phyloP scores from a whole-genome alignment of 2,888 invertebrate species.

The Diaprepes abbreviatus region DNA sequence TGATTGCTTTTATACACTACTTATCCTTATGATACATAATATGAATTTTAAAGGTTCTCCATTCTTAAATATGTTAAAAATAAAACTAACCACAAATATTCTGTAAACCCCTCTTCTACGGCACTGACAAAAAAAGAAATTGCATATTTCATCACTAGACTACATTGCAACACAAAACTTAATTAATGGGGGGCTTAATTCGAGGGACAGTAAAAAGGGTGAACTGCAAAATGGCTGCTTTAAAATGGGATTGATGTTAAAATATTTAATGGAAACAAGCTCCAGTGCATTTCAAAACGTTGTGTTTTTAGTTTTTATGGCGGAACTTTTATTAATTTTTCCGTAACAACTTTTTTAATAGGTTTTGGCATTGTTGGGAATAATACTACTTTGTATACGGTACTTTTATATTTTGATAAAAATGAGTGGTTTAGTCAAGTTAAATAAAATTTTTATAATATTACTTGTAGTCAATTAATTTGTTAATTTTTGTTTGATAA shows the following conservation, averaged over 20 bases:
- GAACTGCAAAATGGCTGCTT: slow-evolving; percentile 19
- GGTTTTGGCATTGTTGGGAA: background rate
- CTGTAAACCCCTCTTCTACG: background rate
- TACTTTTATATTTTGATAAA: background rate
- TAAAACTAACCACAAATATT: too few species aligned
- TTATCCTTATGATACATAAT: too few species aligned
- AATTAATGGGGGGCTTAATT: slow-evolving; percentile 20
- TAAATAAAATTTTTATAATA: too few species aligned
- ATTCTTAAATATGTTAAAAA: too few species aligned
- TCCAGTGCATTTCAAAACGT: slow-evolving; percentile 7
- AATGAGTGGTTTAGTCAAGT: background rate
- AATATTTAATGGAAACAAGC: slow-evolving; percentile 33
- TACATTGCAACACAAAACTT: slow-evolving; percentile 30
- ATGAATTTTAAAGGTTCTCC: too few species aligned
- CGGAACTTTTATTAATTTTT: slow-evolving; percentile 32
- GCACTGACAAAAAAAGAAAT: slow-evolving; percentile 5
- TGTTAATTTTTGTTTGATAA: too few species aligned
- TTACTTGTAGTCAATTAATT: too few species aligned
- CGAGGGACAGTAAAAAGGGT: slow-evolving; percentile 21
- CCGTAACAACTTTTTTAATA: slow-evolving; percentile 22
- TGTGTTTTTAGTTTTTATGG: slow-evolving; percentile 21
- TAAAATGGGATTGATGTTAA: slow-evolving; percentile 37
- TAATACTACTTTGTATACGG: slow-evolving; percentile 1
- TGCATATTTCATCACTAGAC: slow-evolving; percentile 16
- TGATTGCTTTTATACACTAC: too few species aligned